Base-by-base conservation (phyloP, 2,888 invertebrate species). In the Linnaemya tessellans region DNA sequence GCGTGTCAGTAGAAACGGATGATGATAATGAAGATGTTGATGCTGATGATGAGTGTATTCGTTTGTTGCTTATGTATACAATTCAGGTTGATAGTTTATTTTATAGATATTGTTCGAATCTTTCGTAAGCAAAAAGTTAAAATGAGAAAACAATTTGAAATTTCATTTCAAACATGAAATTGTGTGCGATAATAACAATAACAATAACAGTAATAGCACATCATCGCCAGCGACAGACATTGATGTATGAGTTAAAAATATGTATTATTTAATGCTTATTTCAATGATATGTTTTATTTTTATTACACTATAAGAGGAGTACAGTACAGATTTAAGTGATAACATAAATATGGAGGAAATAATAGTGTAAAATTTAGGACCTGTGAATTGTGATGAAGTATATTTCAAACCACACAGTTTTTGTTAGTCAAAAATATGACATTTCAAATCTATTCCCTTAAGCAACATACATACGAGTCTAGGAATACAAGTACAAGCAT, bases 111-210 rank as follows among this genome's bases (percentile, higher is more conserved):
- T 49, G 30, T 38, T 68, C 38, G 64, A 41, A 51, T 56, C 38
- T 22, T 41, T 70, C 56, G n/a, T 20, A 56, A 70, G 41, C 0
- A 70, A 70, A 56, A 75, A 75, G 25, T 54, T 65, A 10, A 65
- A 64, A 65, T 75, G 64, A 15, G 65, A 75, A 65, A 75, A 75
- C 11, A 65, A 20, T 54, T 54, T 60, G 15, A 15, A 60, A 49
- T 38, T 46, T 60, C 20, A 35, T 60, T 71, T 60, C 18, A 20
- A 74, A 60, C n/a, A n/a, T 62, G 20, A 60, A 74, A 74, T 41
- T 60, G 35, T 74, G 41, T 74, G 74, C 62, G 41, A 54, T 64
- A 74, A 64, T 25, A 74, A 41, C 25, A 64, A 64, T 25, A 74
- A 41, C 25, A 64, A 64, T 46, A 58, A 43, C 30, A 58, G 62